Conservation (phyloP, 2,888 invertebrate genomes). For the Cryptus viduatorius region DNA sequence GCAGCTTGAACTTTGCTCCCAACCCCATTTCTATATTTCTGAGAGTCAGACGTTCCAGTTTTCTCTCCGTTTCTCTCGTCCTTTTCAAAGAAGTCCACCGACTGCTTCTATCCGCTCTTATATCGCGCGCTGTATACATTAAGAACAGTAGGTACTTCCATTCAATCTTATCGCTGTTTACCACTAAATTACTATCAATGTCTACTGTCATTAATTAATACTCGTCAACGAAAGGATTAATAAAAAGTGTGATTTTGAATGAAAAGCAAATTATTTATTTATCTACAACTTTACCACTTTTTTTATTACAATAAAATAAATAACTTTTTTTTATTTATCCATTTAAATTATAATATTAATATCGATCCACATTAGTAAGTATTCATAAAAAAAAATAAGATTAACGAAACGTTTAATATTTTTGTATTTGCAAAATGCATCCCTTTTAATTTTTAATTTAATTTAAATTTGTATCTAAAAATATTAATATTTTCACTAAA, state of each 20-base stretch:
- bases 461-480: too few relatives aligned
- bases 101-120: neutral
- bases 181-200: too few relatives aligned
- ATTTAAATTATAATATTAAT: neutral
- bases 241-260: too few relatives aligned
- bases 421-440: neutral
- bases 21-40: constrained; percentile 47
- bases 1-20: constrained; percentile 50
- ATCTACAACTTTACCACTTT: too few relatives aligned
- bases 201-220: too few relatives aligned
- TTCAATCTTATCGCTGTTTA: neutral
- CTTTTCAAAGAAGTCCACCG: neutral
- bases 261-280: too few relatives aligned
- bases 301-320: too few relatives aligned
- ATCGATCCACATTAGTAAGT: neutral
- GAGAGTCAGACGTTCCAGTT: constrained; percentile 42
- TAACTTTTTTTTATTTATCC: too few relatives aligned
- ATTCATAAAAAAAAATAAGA: neutral
- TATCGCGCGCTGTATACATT: neutral
- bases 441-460: neutral
- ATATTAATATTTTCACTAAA: too few relatives aligned
- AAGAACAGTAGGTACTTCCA: neutral
- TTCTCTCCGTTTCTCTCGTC: constrained; percentile 24
- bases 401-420: neutral
- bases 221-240: too few relatives aligned